A percentile compares a stretch with the other conserved stretches of the same genome.
Conservation (phyloP, 2,888 invertebrate genomes). For the Theodoxus fluviatilis region DNA sequence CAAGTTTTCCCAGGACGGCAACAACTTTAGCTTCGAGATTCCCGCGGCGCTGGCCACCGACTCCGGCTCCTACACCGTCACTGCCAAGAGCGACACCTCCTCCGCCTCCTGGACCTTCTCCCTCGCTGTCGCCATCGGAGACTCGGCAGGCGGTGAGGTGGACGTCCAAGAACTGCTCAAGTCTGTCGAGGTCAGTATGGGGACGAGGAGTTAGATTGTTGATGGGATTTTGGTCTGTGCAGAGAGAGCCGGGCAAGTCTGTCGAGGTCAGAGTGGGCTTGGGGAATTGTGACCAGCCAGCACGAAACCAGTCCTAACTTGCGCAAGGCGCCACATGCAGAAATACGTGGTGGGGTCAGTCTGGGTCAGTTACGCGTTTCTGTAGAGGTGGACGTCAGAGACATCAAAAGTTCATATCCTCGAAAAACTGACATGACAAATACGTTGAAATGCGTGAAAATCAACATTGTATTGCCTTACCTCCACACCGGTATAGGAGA, state of each 20-base stretch:
- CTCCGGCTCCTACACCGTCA: constrained; percentile 49
- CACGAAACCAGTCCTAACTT: no score
- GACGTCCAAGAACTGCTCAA: constrained; percentile 38
- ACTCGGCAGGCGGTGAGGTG: constrained; percentile 45
- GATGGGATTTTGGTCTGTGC: not conserved
- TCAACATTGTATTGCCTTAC: no score
- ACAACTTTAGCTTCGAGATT: constrained; percentile 48
- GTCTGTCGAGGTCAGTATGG: constrained; percentile 32
- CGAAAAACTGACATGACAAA: no score
- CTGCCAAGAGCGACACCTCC: constrained; percentile 46
- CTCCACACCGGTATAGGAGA: no score
- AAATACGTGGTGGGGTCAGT: no score
- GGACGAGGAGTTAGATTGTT: not conserved
- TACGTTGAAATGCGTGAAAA: no score
- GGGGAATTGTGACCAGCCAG: no score
- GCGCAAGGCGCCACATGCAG: no score
- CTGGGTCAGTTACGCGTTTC: no score
- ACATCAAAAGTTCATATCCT: no score
- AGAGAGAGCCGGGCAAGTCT: not conserved
- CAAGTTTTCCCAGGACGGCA: constrained; percentile 43
- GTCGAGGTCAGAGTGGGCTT: no score
- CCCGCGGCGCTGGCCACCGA: constrained; percentile 58
- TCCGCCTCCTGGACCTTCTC: constrained; percentile 51
- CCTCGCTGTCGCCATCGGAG: constrained; percentile 48
- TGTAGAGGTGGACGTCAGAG: no score